These are phyloP conservation scores for Pteromalus puparum DNA, from an alignment of 1,140 invertebrate species.

Conservation along the genomic window DNA sequence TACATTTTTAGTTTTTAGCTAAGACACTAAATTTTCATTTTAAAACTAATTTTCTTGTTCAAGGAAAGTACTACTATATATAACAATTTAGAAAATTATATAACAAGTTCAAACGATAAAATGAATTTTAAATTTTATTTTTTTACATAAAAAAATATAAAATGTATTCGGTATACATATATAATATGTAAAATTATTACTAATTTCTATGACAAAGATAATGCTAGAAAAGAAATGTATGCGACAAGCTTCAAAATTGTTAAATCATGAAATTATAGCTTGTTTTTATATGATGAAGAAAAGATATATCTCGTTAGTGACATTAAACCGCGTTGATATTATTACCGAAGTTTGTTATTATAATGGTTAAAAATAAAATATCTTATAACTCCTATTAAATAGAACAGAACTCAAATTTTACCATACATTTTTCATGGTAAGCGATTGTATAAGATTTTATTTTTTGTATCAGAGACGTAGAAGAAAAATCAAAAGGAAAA, in stretches of 20 bases:
- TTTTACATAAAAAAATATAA: background rate
- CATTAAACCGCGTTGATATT: background rate
- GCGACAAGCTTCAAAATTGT: background rate
- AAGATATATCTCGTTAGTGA: background rate
- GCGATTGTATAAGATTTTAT: slow-evolving; percentile 38
- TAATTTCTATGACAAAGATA: background rate
- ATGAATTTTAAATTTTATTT: slow-evolving; percentile 35
- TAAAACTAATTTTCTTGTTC: background rate
- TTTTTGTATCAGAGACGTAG: slow-evolving; percentile 26
- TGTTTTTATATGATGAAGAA: background rate
- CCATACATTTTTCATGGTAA: background rate
- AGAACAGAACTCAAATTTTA: background rate
- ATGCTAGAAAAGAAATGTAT: background rate
- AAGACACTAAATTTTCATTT: slow-evolving; percentile 6
- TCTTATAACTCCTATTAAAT: background rate
- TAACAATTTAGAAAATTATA: background rate
- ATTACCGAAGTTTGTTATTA: background rate
- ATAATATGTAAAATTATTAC: background rate
- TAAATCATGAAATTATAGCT: background rate
- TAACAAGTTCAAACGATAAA: background rate
- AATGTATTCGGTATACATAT: background rate
- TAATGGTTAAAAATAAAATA: background rate
- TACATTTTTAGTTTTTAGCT: background rate
- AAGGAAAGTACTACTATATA: background rate
- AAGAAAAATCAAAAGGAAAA: slow-evolving; percentile 13